Conservation (phyloP, 2,888 invertebrate genomes). For the Melinaea marsaeus region DNA sequence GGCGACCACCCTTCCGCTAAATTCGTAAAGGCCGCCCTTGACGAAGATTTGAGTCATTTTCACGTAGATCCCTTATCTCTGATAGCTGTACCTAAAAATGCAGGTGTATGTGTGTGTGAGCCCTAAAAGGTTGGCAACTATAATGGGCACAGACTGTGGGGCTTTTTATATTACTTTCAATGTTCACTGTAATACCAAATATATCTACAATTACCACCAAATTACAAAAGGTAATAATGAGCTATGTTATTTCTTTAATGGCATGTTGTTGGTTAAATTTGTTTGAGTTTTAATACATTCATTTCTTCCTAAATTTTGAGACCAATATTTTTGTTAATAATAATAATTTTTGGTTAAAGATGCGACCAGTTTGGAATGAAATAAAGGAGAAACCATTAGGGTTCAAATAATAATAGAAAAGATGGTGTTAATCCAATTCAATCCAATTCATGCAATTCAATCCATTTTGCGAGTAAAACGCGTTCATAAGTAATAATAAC, state of each 20-base stretch:
- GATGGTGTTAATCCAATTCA: no score
- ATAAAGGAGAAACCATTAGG: no score
- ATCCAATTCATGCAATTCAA: no score
- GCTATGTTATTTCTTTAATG: neutral
- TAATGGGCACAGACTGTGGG: conserved; percentile 15
- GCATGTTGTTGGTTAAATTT: no score
- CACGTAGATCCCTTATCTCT: conserved; percentile 29
- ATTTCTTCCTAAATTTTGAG: no score
- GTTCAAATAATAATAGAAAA: no score
- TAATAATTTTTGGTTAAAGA: no score
- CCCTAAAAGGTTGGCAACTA: conserved; percentile 18
- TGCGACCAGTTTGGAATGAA: no score
- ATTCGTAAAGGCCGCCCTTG: conserved; percentile 28
- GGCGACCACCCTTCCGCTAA: conserved; percentile 22
- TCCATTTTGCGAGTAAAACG: no score
- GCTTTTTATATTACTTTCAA: conserved; percentile 3
- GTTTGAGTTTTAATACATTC: no score
- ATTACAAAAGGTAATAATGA: neutral
- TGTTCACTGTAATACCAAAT: neutral
- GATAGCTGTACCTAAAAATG: conserved; percentile 31
- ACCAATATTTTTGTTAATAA: no score
- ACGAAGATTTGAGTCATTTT: conserved; percentile 30
- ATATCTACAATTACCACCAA: neutral
- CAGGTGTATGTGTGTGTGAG: conserved; percentile 11
- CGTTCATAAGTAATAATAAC: no score